phyloP scores from a whole-genome alignment of 2,888 invertebrate species.

The Terebella lapidaria region DNA sequence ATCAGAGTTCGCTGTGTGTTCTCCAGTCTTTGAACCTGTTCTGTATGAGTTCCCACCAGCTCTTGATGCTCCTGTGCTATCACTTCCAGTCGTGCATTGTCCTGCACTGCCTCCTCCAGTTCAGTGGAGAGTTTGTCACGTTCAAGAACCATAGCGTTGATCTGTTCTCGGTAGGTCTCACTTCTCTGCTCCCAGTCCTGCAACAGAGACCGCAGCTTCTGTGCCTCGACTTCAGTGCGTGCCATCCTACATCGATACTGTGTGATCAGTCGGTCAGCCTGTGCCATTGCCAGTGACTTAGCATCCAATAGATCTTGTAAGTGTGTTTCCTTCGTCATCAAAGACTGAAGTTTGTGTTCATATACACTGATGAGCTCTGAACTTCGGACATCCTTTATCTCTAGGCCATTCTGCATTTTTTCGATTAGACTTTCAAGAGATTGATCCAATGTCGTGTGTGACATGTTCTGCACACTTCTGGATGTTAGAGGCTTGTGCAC shows the following conservation, averaged over 20 bases:
- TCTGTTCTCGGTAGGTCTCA: slow-evolving; percentile 36
- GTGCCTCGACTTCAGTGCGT: slow-evolving; percentile 45
- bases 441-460: slow-evolving; percentile 7
- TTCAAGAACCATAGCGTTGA: slow-evolving; percentile 31
- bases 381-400: slow-evolving; percentile 41
- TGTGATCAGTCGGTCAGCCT: slow-evolving; percentile 50
- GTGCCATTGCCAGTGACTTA: slow-evolving; percentile 48
- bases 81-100: slow-evolving; percentile 34
- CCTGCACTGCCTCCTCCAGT: slow-evolving; percentile 33
- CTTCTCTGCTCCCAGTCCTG: slow-evolving; percentile 39
- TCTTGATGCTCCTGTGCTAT: slow-evolving; percentile 40
- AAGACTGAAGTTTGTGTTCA: slow-evolving; percentile 44
- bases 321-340: slow-evolving; percentile 25
- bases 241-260: slow-evolving; percentile 44
- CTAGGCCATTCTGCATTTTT: slow-evolving; percentile 38
- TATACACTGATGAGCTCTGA: slow-evolving; percentile 47
- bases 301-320: slow-evolving; percentile 50
- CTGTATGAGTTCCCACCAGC: slow-evolving; percentile 32
- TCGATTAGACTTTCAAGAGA: slow-evolving; percentile 33
- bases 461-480: neutral
- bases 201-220: slow-evolving; percentile 35
- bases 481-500: neutral
- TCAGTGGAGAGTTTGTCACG: slow-evolving; percentile 34
- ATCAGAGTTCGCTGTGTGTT: slow-evolving; percentile 30
- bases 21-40: slow-evolving; percentile 38